These are phyloP conservation scores for Drepanosiphum platanoidis DNA, from an alignment of 2,888 invertebrate species.

Conservation along the genomic window DNA sequence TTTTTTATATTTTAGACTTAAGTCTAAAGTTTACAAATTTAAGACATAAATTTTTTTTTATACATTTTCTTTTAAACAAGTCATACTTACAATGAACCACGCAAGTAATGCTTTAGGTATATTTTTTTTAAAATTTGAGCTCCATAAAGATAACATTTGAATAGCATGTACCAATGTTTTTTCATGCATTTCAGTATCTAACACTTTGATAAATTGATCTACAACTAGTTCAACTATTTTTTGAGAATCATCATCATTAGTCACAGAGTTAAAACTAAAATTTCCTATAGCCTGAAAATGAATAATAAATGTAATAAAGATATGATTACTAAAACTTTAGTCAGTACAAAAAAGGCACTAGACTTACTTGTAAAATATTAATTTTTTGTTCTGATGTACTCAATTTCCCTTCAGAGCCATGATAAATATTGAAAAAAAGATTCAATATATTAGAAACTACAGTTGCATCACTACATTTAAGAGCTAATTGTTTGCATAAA, in stretches of 20 bases:
- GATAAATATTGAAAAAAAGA: conserved; percentile 81
- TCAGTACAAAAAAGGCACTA: neutral
- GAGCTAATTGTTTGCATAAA: conserved; percentile 77
- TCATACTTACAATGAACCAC: conserved; percentile 50
- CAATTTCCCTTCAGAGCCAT: conserved; percentile 90
- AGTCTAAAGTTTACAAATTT: neutral
- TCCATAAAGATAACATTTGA: conserved; percentile 85
- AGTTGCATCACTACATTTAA: conserved; percentile 75
- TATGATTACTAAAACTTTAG: neutral
- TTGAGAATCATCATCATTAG: conserved; percentile 70
- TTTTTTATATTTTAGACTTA: neutral
- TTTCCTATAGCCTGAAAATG: conserved; percentile 71
- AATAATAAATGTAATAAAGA: conserved; percentile 14
- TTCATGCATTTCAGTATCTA: conserved; percentile 92
- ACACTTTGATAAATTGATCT: conserved; percentile 78
- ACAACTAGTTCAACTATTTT: conserved; percentile 73
- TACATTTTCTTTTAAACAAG: neutral
- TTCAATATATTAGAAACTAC: conserved; percentile 77
- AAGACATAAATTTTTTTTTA: neutral
- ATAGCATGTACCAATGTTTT: conserved; percentile 85
- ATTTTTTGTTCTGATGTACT: conserved; percentile 89
- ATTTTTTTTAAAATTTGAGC: conserved; percentile 73
- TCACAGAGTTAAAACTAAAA: conserved; percentile 77
- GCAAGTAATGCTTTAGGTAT: conserved; percentile 69
- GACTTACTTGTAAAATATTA: conserved; percentile 79